phyloP scores from a whole-genome alignment of 2,797 vertebrate genomes.

The Mormyrus hasselquistii region DNA sequence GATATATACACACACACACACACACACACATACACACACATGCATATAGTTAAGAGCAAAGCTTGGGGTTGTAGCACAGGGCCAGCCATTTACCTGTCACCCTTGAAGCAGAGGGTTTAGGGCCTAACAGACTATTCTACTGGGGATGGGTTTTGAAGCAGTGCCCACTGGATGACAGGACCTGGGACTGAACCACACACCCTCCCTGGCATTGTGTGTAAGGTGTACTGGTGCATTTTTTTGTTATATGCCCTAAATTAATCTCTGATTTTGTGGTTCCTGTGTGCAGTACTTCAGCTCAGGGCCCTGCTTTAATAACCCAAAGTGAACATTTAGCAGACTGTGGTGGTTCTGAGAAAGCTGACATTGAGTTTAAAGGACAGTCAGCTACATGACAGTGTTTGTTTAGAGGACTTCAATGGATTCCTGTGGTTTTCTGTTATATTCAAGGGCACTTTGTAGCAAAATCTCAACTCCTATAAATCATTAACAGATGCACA shows the following conservation, averaged over 20 bases:
- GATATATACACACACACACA: not conserved
- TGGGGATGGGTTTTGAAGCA: not conserved
- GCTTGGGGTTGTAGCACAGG: not conserved
- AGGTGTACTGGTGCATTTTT: not conserved
- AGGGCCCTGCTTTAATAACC: not conserved
- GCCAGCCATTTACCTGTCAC: not conserved
- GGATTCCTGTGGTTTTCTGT: slow-evolving; percentile 48
- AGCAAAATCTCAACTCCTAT: slow-evolving; percentile 42
- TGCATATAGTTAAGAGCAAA: not conserved
- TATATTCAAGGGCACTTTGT: slow-evolving; percentile 49
- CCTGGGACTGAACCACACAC: not conserved
- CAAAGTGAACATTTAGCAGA: not conserved
- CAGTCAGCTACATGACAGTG: slow-evolving; percentile 55
- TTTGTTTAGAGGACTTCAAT: slow-evolving; percentile 36
- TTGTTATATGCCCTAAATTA: not conserved
- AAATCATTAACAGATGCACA: slow-evolving; percentile 15
- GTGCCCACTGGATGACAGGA: not conserved
- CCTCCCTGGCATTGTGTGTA: not conserved
- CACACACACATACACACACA: not conserved
- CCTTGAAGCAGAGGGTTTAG: not conserved
- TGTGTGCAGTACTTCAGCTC: not conserved
- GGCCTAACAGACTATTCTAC: not conserved
- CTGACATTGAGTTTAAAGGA: not conserved
- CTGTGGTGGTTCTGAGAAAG: not conserved
- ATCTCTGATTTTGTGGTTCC: not conserved